Conservation (phyloP, 2,888 invertebrate genomes). For the Nemapogon koenigi region DNA sequence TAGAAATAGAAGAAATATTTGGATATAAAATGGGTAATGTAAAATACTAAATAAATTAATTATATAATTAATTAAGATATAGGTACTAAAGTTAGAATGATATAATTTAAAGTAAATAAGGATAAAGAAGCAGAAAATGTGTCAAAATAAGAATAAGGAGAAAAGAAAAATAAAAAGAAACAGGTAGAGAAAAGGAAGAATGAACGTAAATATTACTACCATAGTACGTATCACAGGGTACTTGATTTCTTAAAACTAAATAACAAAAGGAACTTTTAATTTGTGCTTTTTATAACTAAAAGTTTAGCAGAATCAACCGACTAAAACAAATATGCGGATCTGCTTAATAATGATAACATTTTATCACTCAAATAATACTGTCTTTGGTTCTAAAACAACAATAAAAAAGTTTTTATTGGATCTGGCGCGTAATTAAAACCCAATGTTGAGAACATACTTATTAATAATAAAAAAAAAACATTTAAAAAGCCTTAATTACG, state of each 20-base stretch:
- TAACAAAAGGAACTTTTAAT: conserved; percentile 19
- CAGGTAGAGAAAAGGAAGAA: conserved; percentile 18
- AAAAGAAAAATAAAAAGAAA: background rate
- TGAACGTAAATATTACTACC: conserved; percentile 23
- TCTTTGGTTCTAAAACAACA: conserved; percentile 41
- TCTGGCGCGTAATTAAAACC: background rate
- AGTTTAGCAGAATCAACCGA: conserved; percentile 44
- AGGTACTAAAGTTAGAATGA: background rate
- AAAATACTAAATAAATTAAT: background rate
- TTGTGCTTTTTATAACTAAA: conserved; percentile 24
- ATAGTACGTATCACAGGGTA: conserved; percentile 57
- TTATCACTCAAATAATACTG: conserved; percentile 50
- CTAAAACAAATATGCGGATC: conserved; percentile 62
- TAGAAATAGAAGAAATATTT: background rate
- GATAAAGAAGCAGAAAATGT: conserved; percentile 11
- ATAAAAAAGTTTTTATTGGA: too few species aligned
- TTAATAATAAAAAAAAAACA: too few species aligned
- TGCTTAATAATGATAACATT: conserved; percentile 23
- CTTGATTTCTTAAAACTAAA: conserved; percentile 41
- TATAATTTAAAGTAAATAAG: conserved; percentile 6
- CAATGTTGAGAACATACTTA: too few species aligned
- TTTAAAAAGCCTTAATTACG: background rate
- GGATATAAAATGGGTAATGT: background rate
- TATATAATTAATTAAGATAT: background rate
- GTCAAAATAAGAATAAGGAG: conserved; percentile 9